A percentile compares a stretch with the other conserved stretches of the same genome.
Conservation (phyloP, 2,888 invertebrate genomes). For the Pheosia tremula region DNA sequence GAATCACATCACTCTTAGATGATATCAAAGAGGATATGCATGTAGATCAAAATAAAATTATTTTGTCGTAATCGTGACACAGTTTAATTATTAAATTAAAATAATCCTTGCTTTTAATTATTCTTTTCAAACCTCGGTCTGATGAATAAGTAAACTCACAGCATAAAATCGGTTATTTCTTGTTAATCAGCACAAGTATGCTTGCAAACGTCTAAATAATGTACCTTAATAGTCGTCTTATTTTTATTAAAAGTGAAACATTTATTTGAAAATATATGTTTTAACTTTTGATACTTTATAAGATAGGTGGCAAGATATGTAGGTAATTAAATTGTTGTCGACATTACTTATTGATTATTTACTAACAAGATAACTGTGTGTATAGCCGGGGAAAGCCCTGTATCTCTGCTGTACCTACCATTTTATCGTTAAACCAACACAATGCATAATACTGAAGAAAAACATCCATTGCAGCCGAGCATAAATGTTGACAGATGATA, state of each 20-base stretch:
- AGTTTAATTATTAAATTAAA: too few relatives aligned
- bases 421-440: neutral
- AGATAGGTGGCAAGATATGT: too few relatives aligned
- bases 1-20: neutral
- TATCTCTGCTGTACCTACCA: neutral
- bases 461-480: neutral
- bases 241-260: too few relatives aligned
- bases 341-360: neutral
- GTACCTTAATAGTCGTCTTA: too few relatives aligned
- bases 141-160: too few relatives aligned
- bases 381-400: neutral
- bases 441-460: neutral
- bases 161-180: too few relatives aligned
- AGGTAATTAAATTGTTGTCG: neutral
- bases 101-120: too few relatives aligned
- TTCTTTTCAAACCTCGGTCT: too few relatives aligned
- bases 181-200: too few relatives aligned
- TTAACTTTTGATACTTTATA: too few relatives aligned
- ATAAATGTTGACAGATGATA: neutral
- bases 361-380: neutral
- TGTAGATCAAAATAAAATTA: neutral
- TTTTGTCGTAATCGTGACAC: neutral
- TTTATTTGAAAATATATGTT: too few relatives aligned
- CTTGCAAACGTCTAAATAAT: too few relatives aligned
- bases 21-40: neutral